Evolutionary conservation across 2,888 invertebrate species (phyloP).

Genomic region (Agriotes lineatus): DNA sequence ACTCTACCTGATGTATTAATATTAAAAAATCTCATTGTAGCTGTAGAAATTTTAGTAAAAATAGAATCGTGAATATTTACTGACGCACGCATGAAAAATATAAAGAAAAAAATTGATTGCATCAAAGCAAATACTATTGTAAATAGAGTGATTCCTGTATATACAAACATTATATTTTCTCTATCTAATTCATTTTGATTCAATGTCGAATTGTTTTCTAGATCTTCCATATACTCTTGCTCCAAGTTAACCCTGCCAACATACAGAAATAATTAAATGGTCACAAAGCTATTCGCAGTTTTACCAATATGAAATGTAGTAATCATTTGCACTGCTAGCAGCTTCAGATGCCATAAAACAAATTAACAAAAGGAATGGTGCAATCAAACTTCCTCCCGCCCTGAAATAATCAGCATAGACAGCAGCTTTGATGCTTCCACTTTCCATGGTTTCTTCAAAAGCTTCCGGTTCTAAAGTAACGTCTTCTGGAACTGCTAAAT

Average conservation of each 20-base stretch:
- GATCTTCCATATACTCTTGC: constrained; percentile 52
- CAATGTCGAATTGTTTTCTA: constrained; percentile 51
- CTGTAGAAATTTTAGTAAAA: constrained; percentile 58
- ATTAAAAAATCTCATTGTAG: constrained; percentile 76
- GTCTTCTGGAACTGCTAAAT: constrained; percentile 18
- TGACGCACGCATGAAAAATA: constrained; percentile 61
- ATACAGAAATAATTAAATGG: background rate
- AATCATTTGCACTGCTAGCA: constrained; percentile 75
- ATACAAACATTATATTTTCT: constrained; percentile 65
- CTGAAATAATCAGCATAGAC: constrained; percentile 68
- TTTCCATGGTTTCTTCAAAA: constrained; percentile 59
- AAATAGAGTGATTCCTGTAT: constrained; percentile 64
- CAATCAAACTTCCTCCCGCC: constrained; percentile 68
- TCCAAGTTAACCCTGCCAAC: constrained; percentile 57
- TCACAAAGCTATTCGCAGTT: background rate
- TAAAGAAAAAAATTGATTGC: constrained; percentile 60
- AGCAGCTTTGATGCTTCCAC: constrained; percentile 55
- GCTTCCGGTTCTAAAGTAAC: constrained; percentile 33
- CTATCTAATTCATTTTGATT: background rate
- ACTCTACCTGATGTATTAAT: constrained; percentile 75
- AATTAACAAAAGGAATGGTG: constrained; percentile 64
- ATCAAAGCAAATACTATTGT: constrained; percentile 62
- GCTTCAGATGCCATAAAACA: constrained; percentile 71
- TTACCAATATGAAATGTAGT: constrained; percentile 77
- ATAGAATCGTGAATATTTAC: constrained; percentile 60